phyloP scores from a whole-genome alignment of 2,113 vertebrate genomes.

The Strix aluco region DNA sequence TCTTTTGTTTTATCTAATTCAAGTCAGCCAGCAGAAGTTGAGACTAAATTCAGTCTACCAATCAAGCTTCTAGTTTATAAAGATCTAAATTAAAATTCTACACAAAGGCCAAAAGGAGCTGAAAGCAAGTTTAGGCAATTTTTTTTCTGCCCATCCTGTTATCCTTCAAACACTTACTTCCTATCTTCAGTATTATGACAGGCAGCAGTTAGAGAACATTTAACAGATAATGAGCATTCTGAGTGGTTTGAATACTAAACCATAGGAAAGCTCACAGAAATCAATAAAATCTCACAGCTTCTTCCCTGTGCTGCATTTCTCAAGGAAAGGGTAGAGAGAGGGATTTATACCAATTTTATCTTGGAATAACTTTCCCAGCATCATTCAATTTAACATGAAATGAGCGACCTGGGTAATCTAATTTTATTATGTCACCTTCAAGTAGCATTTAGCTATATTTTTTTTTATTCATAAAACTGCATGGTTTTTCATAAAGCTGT shows the following conservation, averaged over 20 bases:
- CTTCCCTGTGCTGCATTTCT: background rate
- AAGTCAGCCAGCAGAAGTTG: background rate
- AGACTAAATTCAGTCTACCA: background rate
- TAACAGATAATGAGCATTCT: conserved; percentile 30
- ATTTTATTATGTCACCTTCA: background rate
- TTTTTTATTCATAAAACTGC: background rate
- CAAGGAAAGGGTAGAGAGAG: background rate
- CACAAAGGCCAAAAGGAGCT: background rate
- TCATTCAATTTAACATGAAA: background rate
- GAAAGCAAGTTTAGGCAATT: background rate
- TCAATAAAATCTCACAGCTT: background rate
- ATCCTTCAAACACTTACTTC: background rate
- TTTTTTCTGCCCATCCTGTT: background rate
- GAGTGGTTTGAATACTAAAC: conserved; percentile 5
- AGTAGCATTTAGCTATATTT: background rate
- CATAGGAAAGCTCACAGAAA: background rate
- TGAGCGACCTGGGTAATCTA: background rate
- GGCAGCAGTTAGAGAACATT: background rate
- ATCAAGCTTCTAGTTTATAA: background rate
- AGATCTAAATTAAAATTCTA: background rate
- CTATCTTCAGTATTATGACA: background rate
- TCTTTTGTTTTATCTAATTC: background rate
- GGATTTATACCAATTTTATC: background rate
- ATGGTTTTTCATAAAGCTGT: background rate
- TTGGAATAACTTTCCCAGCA: background rate